Evolutionary conservation across 2,888 invertebrate genomes (phyloP), one percentile per base, ranked within the genome.

Genomic region (Chalcosyrphus nemorum): DNA sequence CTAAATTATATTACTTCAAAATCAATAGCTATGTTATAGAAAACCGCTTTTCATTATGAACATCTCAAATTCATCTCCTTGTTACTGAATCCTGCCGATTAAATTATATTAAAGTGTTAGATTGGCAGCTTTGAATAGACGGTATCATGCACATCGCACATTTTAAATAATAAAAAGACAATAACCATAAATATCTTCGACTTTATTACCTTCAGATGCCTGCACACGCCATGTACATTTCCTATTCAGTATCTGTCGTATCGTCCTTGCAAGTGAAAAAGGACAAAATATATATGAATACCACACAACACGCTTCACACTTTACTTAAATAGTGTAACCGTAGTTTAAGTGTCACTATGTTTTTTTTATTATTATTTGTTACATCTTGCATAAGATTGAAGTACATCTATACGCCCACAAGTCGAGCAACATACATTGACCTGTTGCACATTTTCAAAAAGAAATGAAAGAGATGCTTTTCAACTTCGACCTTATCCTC

Each of bases 401-500:
- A 21, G 21, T 63, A 4, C 32, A 54, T 38, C 17, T 35, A 11
- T 24, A 47, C 47, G 1, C 41, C 7, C 3, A 1, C 43, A 41
- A 41, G 50, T 50, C 15, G 24, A 65, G 21, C 43, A 21, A 29
- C 24, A 38, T 24, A 32, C 24, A 38, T 35, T 38, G 43, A 75
- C 65, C 56, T 65, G 65, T 75, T 75, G 65, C 74, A 35, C 56
- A 35, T 17, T 56, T 27, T 19, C 5, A 0, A 38, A 13, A 13
- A 38, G 38, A 13, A 38, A 38, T 32, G 4, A 54, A 41, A 56
- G 29, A 29, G 24, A 56, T 24, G 6, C 41, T 32, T 65, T 56
- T 65, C 13, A 56, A 6, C 65, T 43, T 32, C 72, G 72, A 72
- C 43, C 52, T 74, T 74, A 63, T 32, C 63, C 54, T 43, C 43